A percentile compares a stretch with the other conserved stretches of the same genome.
Evolutionary conservation across 2,888 invertebrate species (phyloP).

Genomic region (Polylopha cassiicola): DNA sequence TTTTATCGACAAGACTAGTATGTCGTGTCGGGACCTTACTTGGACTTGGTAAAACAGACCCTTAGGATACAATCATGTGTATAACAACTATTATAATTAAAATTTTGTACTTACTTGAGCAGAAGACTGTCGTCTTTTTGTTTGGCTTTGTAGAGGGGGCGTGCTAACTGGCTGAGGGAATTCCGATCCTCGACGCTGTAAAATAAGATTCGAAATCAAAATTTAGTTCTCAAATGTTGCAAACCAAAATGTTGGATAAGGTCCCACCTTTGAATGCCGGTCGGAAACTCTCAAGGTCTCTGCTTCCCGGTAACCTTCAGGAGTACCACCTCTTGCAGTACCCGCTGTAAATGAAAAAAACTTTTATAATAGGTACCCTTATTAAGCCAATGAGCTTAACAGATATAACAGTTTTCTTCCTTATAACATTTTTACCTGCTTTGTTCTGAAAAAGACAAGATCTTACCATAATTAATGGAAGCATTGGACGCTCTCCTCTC

Average conservation of each 20-base stretch:
- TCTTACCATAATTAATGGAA: slow-evolving; percentile 62
- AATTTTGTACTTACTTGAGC: slow-evolving; percentile 46
- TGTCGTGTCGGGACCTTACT: no score
- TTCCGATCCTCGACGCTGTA: slow-evolving; percentile 69
- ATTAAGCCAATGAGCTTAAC: no score
- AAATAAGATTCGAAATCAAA: slow-evolving; percentile 13
- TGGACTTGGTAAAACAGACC: no score
- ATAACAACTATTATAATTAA: background rate
- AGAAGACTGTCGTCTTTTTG: slow-evolving; percentile 62
- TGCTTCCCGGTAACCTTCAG: slow-evolving; percentile 68
- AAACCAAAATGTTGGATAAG: background rate
- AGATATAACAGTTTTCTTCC: no score
- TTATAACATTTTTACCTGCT: no score
- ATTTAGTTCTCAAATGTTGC: background rate
- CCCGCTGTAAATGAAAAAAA: slow-evolving; percentile 40
- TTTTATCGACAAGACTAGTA: no score
- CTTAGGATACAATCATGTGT: no score
- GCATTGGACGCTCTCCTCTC: slow-evolving; percentile 72
- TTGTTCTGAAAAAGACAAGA: background rate
- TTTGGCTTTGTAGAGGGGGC: slow-evolving; percentile 55
- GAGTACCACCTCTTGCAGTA: slow-evolving; percentile 54
- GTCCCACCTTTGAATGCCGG: slow-evolving; percentile 54
- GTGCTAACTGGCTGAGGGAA: slow-evolving; percentile 69
- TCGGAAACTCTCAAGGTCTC: slow-evolving; percentile 67
- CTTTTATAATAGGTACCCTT: background rate